These are phyloP conservation scores for Philonicus albiceps DNA, from an alignment of 2,888 invertebrate genomes.

Conservation along the genomic window DNA sequence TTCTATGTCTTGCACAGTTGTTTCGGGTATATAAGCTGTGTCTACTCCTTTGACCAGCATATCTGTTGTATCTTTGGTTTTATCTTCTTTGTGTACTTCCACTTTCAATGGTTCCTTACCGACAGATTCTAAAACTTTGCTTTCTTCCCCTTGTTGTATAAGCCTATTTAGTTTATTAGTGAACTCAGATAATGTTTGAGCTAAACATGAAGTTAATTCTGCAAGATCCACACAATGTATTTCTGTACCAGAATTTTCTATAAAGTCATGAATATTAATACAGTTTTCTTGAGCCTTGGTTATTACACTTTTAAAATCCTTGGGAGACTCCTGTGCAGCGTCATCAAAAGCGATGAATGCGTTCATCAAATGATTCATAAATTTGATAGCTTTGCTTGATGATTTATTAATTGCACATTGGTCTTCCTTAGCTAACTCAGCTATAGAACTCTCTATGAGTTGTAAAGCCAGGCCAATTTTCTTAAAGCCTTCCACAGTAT, in stretches of 20 bases:
- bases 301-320: background rate
- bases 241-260: slow-evolving; percentile 43
- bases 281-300: slow-evolving; percentile 37
- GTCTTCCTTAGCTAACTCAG: background rate
- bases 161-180: background rate
- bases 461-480: background rate
- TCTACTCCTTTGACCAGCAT: slow-evolving; percentile 34
- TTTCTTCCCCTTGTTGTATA: background rate
- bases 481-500: background rate
- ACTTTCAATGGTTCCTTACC: background rate
- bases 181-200: slow-evolving; percentile 31
- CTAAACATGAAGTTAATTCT: slow-evolving; percentile 42
- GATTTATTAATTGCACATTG: background rate
- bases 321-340: background rate
- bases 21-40: background rate
- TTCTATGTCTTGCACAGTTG: background rate
- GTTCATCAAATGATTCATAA: slow-evolving; percentile 46
- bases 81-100: slow-evolving; percentile 2
- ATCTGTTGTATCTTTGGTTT: background rate
- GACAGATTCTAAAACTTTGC: background rate
- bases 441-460: background rate
- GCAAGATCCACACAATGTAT: slow-evolving; percentile 41
- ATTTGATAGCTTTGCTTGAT: background rate
- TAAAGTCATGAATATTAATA: slow-evolving; percentile 46
- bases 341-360: slow-evolving; percentile 49